Percentiles rank a stretch among this genome's conserved stretches.
phyloP scores from a whole-genome alignment of 2,797 vertebrate genomes.

The Tympanoctomys barrerae region DNA sequence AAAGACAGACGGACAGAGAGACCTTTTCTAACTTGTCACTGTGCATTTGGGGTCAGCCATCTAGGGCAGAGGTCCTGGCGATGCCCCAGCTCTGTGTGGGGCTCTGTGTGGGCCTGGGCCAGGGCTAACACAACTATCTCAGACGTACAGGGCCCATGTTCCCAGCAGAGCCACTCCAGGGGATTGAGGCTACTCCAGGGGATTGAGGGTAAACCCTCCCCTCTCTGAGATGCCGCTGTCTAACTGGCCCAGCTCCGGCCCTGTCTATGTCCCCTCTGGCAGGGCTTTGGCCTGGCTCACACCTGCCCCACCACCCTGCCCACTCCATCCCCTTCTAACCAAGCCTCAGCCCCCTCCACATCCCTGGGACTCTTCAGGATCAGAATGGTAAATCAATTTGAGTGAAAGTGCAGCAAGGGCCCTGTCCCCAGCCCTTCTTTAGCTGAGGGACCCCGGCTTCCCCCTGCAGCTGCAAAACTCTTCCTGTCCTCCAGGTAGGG shows the following conservation, averaged over 20 bases:
- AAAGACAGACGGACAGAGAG: too few species aligned
- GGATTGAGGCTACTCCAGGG: background rate
- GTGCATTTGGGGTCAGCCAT: background rate
- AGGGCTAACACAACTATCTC: background rate
- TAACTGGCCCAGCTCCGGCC: background rate
- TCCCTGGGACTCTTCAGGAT: conserved; percentile 57
- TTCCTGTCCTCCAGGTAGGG: background rate
- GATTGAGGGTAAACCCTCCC: background rate
- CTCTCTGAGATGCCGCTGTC: background rate
- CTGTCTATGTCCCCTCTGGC: background rate
- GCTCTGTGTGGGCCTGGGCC: background rate
- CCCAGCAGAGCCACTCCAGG: background rate
- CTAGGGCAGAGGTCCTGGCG: background rate
- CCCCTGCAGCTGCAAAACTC: conserved; percentile 1
- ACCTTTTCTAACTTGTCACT: background rate
- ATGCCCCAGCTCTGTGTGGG: background rate
- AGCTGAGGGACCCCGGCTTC: background rate
- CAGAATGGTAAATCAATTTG: conserved; percentile 65
- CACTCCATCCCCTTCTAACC: background rate
- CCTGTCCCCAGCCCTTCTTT: background rate
- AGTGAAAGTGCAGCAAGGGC: background rate
- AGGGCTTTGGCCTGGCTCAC: background rate
- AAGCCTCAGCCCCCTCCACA: background rate
- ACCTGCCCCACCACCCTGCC: background rate
- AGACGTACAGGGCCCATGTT: background rate